Base-by-base conservation (phyloP, 2,113 vertebrate species). In the Marmota monax region DNA sequence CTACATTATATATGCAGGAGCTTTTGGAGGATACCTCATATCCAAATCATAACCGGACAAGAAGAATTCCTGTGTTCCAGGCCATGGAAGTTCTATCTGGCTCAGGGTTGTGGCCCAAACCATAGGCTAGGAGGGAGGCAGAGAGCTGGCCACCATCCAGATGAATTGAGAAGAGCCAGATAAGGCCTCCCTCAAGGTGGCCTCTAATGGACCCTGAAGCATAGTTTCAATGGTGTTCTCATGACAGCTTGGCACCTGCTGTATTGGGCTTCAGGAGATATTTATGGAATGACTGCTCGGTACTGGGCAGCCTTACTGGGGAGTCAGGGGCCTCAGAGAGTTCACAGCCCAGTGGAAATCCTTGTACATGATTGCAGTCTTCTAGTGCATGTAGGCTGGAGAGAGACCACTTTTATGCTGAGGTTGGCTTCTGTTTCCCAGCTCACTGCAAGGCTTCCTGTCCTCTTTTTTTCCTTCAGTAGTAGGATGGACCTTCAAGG, bases 361-460 rank as follows among this genome's bases (percentile, higher is more conserved):
- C 58, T 67, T 4, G 74, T 45, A 0, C 2, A 6, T 48, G 22
- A 27, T 2, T 4, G 0, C 17, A 29, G 53, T 32, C 76, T n/a
- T 39, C 48, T 16, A 1, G 0, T 9, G 8, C 23, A 12, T 27
- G 32, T 7, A 51, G 70, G 45, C n/a, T 22, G 10, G 32, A 45
- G 13, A 87, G 56, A 22, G 13, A n/a, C 9, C 1, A 1, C 53
- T 61, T 45, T 65, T 84, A 53, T 29, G 7, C 34, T 25, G 42
- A 53, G 29, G 42, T 1, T 20, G 69, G 29, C 78, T 69, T 73
- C 51, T 32, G 61, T 42, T 23, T 78, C 45, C 39, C 67, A 39
- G 7, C 34, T 65, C 0, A 1, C 12, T 1, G 69, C 37, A 7
- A 17, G 48, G 27, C 32, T 29, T n/a, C 69, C 65, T 2, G 12